Evolutionary conservation across 2,797 vertebrate species (phyloP).

Genomic region (Muraenolepis orangiensis): DNA sequence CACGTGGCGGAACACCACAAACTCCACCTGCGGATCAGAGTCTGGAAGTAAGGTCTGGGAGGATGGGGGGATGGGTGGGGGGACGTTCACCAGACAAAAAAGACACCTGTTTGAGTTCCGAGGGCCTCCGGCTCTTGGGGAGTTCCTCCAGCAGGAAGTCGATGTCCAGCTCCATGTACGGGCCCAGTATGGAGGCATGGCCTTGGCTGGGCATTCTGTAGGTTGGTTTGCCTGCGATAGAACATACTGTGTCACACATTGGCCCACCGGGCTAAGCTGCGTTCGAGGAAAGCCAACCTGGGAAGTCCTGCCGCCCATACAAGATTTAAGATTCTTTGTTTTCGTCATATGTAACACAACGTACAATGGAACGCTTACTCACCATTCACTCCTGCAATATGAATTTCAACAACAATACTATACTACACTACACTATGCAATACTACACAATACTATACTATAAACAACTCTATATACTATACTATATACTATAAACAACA

Average conservation of each 20-base stretch:
- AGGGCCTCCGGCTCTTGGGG: constrained; percentile 52
- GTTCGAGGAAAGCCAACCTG: neutral
- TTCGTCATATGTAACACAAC: too few relatives aligned
- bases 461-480: too few relatives aligned
- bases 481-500: too few relatives aligned
- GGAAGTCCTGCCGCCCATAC: neutral
- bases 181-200: constrained; percentile 47
- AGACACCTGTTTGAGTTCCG: constrained; percentile 79
- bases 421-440: too few relatives aligned
- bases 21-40: constrained; percentile 72
- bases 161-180: constrained; percentile 73
- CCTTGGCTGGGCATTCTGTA: constrained; percentile 17
- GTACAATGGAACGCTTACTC: neutral
- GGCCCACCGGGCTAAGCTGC: neutral
- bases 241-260: constrained; percentile 5
- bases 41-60: neutral
- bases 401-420: too few relatives aligned
- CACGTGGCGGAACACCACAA: constrained; percentile 73
- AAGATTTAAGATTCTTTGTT: neutral
- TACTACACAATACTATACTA: too few relatives aligned
- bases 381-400: too few relatives aligned
- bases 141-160: constrained; percentile 67
- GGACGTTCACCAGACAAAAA: neutral
- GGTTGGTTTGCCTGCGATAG: constrained; percentile 27
- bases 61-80: neutral